Evolutionary conservation across 2,888 invertebrate species (phyloP).

Genomic region (Lottia gigantea): DNA sequence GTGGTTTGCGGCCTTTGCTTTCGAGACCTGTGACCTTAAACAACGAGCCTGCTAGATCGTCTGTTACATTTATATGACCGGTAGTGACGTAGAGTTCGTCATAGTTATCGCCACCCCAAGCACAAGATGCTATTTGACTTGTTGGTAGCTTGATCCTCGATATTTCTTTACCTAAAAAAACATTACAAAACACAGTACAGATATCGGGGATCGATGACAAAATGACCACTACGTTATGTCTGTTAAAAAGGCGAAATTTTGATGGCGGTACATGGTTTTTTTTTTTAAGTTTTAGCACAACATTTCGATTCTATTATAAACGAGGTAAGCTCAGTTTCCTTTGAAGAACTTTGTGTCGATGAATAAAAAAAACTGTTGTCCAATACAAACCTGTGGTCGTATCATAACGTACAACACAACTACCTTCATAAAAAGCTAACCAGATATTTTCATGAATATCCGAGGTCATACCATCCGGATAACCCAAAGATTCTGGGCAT

Average conservation of each 20-base stretch:
- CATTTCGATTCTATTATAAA: too few relatives aligned
- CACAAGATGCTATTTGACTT: neutral
- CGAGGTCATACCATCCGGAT: neutral
- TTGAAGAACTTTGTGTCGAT: too few relatives aligned
- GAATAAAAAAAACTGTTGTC: too few relatives aligned
- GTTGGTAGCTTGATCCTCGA: neutral
- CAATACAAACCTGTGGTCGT: neutral
- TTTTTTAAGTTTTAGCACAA: too few relatives aligned
- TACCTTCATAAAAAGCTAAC: neutral
- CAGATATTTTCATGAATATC: neutral
- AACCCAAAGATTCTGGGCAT: neutral
- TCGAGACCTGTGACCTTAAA: neutral
- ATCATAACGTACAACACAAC: conserved; percentile 1
- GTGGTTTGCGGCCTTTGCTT: neutral
- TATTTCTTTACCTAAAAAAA: neutral
- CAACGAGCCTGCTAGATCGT: neutral
- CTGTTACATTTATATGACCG: neutral
- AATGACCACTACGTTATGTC: too few relatives aligned
- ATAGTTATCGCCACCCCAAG: conserved; percentile 2
- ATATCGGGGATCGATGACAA: too few relatives aligned
- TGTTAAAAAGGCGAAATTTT: too few relatives aligned
- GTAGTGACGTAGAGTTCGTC: neutral
- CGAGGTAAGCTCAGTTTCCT: too few relatives aligned
- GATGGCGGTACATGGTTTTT: too few relatives aligned
- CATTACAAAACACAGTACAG: neutral